phyloP scores from a whole-genome alignment of 2,888 invertebrate species.

The Griposia aprilina region DNA sequence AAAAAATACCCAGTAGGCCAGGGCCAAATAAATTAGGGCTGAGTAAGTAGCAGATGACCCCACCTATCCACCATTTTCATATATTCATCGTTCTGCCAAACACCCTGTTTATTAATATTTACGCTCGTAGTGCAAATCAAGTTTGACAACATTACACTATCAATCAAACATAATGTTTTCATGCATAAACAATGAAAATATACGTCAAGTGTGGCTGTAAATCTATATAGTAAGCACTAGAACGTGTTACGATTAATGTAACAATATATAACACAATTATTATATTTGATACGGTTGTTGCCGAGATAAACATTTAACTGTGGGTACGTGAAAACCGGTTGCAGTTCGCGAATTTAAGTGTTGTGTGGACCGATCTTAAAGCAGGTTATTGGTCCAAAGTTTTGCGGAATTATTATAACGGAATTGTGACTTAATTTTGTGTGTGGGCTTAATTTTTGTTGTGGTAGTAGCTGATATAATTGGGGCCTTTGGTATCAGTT shows the following conservation, averaged over 20 bases:
- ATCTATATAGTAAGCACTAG: background rate
- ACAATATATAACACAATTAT: conserved; percentile 4
- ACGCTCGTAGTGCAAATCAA: background rate
- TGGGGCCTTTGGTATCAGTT: background rate
- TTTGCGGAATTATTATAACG: conserved; percentile 21
- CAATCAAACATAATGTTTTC: conserved; percentile 4
- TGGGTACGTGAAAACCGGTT: conserved; percentile 41
- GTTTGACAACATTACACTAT: background rate
- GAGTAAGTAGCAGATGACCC: too few species aligned
- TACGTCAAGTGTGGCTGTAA: conserved; percentile 2
- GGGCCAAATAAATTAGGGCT: too few species aligned
- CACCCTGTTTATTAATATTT: background rate
- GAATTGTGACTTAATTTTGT: background rate
- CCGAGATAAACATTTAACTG: conserved; percentile 5
- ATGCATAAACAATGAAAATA: background rate
- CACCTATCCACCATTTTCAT: too few species aligned
- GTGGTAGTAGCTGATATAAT: background rate
- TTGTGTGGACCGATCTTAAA: conserved; percentile 9
- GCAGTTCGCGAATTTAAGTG: conserved; percentile 13
- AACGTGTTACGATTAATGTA: conserved; percentile 14
- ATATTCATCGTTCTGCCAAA: too few species aligned
- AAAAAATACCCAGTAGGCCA: too few species aligned
- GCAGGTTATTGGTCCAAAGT: conserved; percentile 24
- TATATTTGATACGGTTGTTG: conserved; percentile 20
- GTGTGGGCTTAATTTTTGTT: background rate